Conservation (phyloP, 2,888 invertebrate species). For the Ectemnius lituratus region DNA sequence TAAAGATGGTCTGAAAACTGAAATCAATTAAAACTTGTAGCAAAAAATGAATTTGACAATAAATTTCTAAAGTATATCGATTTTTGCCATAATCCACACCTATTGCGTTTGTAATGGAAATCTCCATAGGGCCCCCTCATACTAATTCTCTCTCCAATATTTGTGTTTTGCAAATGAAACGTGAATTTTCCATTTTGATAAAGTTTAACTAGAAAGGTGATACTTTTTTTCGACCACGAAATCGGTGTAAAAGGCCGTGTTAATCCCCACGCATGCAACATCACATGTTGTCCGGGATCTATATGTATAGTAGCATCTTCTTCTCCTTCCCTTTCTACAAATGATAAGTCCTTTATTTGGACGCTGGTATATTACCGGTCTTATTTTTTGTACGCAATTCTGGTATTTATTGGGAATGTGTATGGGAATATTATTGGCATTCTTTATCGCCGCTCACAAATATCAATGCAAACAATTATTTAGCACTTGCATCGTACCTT, state of each 20-base stretch:
- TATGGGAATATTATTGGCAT: background rate
- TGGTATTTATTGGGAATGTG: too few species aligned
- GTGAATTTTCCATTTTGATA: slow-evolving; percentile 68
- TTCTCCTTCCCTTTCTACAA: slow-evolving; percentile 33
- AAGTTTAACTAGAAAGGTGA: slow-evolving; percentile 68
- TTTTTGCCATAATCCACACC: slow-evolving; percentile 50
- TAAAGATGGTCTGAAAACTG: slow-evolving; percentile 69
- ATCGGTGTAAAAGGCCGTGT: slow-evolving; percentile 73
- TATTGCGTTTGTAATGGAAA: slow-evolving; percentile 68
- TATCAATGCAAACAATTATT: background rate
- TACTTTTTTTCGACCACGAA: slow-evolving; percentile 58
- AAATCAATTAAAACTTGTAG: slow-evolving; percentile 13
- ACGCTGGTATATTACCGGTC: slow-evolving; percentile 17
- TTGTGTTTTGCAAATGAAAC: slow-evolving; percentile 55
- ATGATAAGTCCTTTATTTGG: slow-evolving; percentile 17
- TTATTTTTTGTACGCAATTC: slow-evolving; percentile 10
- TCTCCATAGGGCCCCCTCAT: slow-evolving; percentile 74
- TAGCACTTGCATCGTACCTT: slow-evolving; percentile 44
- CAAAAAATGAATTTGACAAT: slow-evolving; percentile 5
- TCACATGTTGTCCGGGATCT: slow-evolving; percentile 70
- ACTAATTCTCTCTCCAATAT: slow-evolving; percentile 59
- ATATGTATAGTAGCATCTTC: slow-evolving; percentile 52
- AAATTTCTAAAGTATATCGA: slow-evolving; percentile 3
- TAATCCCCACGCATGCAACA: slow-evolving; percentile 56
- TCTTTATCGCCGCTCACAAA: background rate